phyloP scores from a whole-genome alignment of 2,888 invertebrate species.

The Allolobophora icterica region DNA sequence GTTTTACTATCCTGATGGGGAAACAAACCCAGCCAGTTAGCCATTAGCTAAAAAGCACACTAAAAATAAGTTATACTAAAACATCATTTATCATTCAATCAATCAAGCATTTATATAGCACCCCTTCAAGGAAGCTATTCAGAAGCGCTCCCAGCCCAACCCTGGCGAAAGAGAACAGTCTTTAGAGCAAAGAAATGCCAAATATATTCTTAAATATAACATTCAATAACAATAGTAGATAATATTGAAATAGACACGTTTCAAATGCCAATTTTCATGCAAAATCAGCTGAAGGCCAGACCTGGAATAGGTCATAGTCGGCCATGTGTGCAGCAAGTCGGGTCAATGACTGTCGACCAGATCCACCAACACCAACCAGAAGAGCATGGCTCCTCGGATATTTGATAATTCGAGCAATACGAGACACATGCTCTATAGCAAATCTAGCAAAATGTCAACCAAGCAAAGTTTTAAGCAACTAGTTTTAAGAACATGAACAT shows the following conservation, averaged over 20 bases:
- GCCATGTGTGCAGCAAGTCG: slow-evolving; percentile 87
- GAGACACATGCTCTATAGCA: slow-evolving; percentile 67
- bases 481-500: background rate
- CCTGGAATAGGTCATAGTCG: slow-evolving; percentile 87
- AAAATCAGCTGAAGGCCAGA: slow-evolving; percentile 48
- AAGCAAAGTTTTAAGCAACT: background rate
- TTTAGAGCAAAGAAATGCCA: too few species aligned
- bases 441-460: slow-evolving; percentile 69
- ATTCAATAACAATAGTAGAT: background rate
- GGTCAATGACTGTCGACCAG: slow-evolving; percentile 88
- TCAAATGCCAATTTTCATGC: background rate
- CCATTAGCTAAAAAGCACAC: background rate
- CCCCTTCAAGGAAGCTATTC: too few species aligned
- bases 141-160: too few species aligned
- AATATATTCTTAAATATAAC: background rate
- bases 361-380: slow-evolving; percentile 89
- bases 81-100: too few species aligned
- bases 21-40: too few species aligned
- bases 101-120: too few species aligned
- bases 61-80: background rate
- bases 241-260: background rate
- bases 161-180: too few species aligned
- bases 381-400: slow-evolving; percentile 90
- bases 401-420: slow-evolving; percentile 78
- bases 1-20: too few species aligned